A percentile compares a stretch with the other conserved stretches of the same genome.
These are phyloP conservation scores for Exephanes ischioxanthus DNA, from an alignment of 2,888 invertebrate genomes.

Conservation along the genomic window DNA sequence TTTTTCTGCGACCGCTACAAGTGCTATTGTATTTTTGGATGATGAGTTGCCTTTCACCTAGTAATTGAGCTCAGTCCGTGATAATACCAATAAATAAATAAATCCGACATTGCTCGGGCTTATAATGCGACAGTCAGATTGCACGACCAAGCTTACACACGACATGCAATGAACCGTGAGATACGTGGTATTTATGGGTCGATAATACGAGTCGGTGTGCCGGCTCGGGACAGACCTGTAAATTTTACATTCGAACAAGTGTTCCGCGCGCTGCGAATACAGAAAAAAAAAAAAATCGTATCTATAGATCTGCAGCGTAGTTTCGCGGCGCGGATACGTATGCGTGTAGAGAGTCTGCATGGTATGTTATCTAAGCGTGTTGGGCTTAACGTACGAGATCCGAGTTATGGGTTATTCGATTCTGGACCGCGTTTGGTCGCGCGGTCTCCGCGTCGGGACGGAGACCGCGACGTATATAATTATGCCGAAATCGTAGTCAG, in stretches of 20 bases:
- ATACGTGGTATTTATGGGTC: constrained; percentile 44
- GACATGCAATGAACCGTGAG: constrained; percentile 35
- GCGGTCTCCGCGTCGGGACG: constrained; percentile 73
- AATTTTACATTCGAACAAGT: constrained; percentile 60
- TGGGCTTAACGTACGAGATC: constrained; percentile 63
- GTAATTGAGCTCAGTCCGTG: no score
- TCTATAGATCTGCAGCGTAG: background rate
- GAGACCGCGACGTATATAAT: constrained; percentile 81
- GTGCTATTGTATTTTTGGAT: no score
- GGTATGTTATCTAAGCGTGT: constrained; percentile 32
- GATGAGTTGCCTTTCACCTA: no score
- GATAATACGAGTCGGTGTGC: constrained; percentile 38
- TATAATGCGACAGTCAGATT: constrained; percentile 38
- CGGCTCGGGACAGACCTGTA: constrained; percentile 46
- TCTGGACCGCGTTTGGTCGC: constrained; percentile 65
- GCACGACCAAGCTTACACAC: background rate
- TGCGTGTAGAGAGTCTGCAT: constrained; percentile 13
- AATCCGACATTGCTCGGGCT: constrained; percentile 15
- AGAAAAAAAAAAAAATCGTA: background rate
- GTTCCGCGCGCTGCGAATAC: constrained; percentile 21
- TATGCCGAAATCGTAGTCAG: constrained; percentile 83
- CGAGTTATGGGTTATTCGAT: constrained; percentile 69
- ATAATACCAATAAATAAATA: constrained; percentile 8
- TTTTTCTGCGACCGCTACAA: no score
- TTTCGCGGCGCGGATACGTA: constrained; percentile 2